These are phyloP conservation scores for Deilephila elpenor DNA, from an alignment of 2,888 invertebrate species.

Conservation along the genomic window DNA sequence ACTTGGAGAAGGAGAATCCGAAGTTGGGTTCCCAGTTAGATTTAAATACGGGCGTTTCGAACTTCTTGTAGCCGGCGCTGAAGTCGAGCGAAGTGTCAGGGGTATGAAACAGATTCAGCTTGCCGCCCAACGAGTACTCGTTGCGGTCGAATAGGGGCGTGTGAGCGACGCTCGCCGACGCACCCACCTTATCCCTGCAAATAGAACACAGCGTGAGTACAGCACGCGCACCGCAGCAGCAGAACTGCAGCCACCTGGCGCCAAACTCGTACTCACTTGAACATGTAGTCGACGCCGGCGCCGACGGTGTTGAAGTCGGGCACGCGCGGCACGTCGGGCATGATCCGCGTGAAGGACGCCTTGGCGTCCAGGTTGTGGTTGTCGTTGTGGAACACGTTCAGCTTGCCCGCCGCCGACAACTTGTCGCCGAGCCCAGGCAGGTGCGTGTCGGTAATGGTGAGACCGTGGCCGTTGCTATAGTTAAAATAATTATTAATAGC, in stretches of 20 bases:
- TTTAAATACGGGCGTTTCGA: constrained; percentile 24
- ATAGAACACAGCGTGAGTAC: not conserved
- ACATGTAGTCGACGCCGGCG: constrained; percentile 60
- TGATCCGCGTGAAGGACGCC: constrained; percentile 59
- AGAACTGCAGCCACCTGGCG: not conserved
- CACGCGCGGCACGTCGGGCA: constrained; percentile 53
- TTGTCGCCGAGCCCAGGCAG: constrained; percentile 57
- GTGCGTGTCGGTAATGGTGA: constrained; percentile 50
- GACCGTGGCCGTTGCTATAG: constrained; percentile 59
- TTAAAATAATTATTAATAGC: not conserved
- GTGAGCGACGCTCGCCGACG: constrained; percentile 23
- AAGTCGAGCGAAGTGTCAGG: constrained; percentile 27
- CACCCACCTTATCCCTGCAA: constrained; percentile 32
- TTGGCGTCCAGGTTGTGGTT: constrained; percentile 59
- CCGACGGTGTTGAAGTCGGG: constrained; percentile 67
- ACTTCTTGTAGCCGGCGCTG: constrained; percentile 30
- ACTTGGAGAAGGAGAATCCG: constrained; percentile 29
- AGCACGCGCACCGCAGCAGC: not conserved
- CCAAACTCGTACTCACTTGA: constrained; percentile 11
- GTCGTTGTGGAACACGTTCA: constrained; percentile 53
- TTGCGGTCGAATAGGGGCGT: constrained; percentile 29
- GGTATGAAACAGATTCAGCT: constrained; percentile 28
- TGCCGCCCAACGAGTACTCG: constrained; percentile 30
- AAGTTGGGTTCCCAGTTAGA: constrained; percentile 27
- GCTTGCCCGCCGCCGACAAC: constrained; percentile 51